Evolutionary conservation across 30 jellyfish, hydroid and myxozoan species (phyloP), one percentile per base, ranked within the genome.

Genomic region (Phacellophora camtschatica): DNA sequence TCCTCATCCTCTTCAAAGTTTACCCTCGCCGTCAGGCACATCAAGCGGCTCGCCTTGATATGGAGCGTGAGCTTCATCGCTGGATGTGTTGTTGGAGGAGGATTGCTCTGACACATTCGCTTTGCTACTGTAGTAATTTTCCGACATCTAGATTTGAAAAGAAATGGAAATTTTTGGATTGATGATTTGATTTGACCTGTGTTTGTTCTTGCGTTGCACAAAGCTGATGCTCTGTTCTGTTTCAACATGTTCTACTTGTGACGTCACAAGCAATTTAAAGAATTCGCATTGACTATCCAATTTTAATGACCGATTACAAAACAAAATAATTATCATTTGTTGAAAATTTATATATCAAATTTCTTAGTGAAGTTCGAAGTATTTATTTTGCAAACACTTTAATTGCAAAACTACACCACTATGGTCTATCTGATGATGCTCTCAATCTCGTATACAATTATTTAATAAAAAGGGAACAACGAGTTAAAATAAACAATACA

Each of bases 51-150:
- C 81, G 81, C 29, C 36, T 34, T 66, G 64, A 41, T 66, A 66
- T 9, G 80, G 80, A 33, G 58, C 80, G 80, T 58, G 73, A 58
- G 73, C 73, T 58, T 34, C 49, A 34, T 58, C 73, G n/a, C 46
- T 58, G 24, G 73, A 58, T 22, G 46, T 20, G 16, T 30, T 23
- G 49, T 20, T 30, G 5, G 37, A 58, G 10, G 41, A 8, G 6
- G 37, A 58, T 58, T 58, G 73, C 48, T 58, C 43, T 20, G 73
- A 30, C 24, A 58, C n/a, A 58, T 46, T 58, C 29, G 24, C 73
- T 42, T 30, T 58, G 48, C 73, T 58, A 22, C 73, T 58, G 48
- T 58, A 58, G 24, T 58, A 42, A 46, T 46, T 58, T 42, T 58
- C 73, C 53, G 73, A 58, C 73, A 58, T 58, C 49, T 58, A 22